Evolutionary conservation across 2,113 vertebrate species (phyloP).

Genomic region (Oreochromis niloticus): DNA sequence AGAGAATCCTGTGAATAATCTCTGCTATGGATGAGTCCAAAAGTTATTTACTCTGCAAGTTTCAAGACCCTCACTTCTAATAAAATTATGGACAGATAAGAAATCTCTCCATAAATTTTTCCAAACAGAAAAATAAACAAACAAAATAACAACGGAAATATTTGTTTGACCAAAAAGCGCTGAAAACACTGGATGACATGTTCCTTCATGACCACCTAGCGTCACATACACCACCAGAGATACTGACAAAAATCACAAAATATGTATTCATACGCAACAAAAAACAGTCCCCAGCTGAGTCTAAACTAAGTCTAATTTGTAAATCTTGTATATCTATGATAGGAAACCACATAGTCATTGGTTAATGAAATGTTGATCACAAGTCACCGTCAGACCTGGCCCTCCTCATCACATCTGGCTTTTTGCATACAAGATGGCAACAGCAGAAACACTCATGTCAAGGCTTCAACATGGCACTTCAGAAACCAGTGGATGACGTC

Average conservation of each 20-base stretch:
- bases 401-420: neutral
- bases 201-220: fast-evolving
- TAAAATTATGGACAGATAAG: neutral
- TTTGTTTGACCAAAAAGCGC: neutral
- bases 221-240: neutral
- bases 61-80: neutral
- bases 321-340: neutral
- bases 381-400: neutral
- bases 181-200: neutral
- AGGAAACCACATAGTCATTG: neutral
- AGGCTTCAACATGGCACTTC: neutral
- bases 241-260: fast-evolving
- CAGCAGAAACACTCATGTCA: neutral
- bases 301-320: neutral
- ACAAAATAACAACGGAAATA: neutral
- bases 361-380: neutral
- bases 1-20: neutral
- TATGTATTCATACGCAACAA: neutral
- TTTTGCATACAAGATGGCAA: neutral
- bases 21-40: fast-evolving
- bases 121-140: neutral
- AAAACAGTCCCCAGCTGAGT: neutral
- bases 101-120: neutral
- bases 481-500: neutral
- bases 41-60: fast-evolving